These are phyloP conservation scores for Pipra filicauda DNA, from an alignment of 2,113 vertebrate species.

Conservation along the genomic window DNA sequence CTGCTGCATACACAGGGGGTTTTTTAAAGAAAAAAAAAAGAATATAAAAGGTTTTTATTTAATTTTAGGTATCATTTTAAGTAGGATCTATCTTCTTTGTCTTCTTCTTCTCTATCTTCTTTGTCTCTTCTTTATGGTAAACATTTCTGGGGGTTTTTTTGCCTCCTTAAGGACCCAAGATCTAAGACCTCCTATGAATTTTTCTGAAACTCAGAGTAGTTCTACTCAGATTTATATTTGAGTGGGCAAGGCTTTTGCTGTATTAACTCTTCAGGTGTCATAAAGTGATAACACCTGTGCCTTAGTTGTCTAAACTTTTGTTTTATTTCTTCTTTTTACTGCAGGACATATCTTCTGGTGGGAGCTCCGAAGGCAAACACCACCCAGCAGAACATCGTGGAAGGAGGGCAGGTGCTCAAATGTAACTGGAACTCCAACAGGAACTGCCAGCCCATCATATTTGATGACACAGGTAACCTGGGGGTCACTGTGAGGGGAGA, in stretches of 20 bases:
- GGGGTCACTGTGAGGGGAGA: fast-evolving
- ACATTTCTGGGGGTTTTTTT: not conserved
- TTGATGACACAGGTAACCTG: slow-evolving; percentile 84
- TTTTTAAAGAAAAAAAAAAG: not conserved
- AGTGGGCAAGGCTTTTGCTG: not conserved
- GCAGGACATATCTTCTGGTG: slow-evolving; percentile 86
- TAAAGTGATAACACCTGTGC: not conserved
- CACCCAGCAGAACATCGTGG: slow-evolving; percentile 77
- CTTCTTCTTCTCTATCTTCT: not conserved
- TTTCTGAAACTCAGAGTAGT: not conserved
- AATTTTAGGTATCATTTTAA: not conserved
- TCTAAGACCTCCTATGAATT: not conserved
- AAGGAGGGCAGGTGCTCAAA: slow-evolving; percentile 91
- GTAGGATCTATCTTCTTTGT: not conserved
- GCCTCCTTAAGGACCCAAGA: not conserved
- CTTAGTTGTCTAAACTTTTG: not conserved
- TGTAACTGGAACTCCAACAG: slow-evolving; percentile 81
- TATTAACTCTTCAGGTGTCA: not conserved
- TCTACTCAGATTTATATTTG: not conserved
- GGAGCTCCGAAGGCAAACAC: slow-evolving; percentile 94
- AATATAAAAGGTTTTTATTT: not conserved
- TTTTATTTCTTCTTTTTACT: not conserved
- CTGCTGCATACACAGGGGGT: fast-evolving
- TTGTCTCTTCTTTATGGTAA: not conserved
- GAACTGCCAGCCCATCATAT: slow-evolving; percentile 82